A percentile compares a stretch with the other conserved stretches of the same genome.
These are phyloP conservation scores for Limnephilus lunatus DNA, from an alignment of 2,888 invertebrate species.

Conservation along the genomic window DNA sequence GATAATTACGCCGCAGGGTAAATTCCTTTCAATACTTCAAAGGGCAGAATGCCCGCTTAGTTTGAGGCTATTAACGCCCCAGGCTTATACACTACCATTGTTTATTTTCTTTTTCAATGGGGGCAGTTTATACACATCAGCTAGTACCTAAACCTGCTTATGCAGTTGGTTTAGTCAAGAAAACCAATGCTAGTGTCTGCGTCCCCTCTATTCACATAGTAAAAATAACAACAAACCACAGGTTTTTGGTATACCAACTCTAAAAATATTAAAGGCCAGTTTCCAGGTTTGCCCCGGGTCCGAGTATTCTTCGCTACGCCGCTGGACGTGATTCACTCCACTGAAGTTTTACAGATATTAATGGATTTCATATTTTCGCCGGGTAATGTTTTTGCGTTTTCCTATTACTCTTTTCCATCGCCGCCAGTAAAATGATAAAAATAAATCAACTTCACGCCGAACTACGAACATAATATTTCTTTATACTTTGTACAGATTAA, in stretches of 20 bases:
- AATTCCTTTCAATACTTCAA: too few relatives aligned
- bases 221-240: too few relatives aligned
- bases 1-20: too few relatives aligned
- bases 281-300: background rate
- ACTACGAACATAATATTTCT: background rate
- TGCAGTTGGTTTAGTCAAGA: too few relatives aligned
- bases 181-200: too few relatives aligned
- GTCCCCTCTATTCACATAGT: too few relatives aligned
- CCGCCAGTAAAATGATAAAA: conserved; percentile 10
- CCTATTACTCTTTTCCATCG: background rate
- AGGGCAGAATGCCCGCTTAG: too few relatives aligned
- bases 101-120: too few relatives aligned
- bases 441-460: conserved; percentile 8
- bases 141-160: too few relatives aligned
- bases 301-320: background rate
- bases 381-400: conserved; percentile 10
- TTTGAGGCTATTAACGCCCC: too few relatives aligned
- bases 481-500: background rate
- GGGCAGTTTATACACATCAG: too few relatives aligned
- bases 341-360: conserved; percentile 35
- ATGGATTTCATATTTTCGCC: conserved; percentile 38
- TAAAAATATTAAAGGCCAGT: background rate
- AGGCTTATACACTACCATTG: too few relatives aligned
- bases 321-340: background rate
- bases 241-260: background rate